Conservation (phyloP, 1,140 invertebrate genomes). For the Callitettix versicolor region DNA sequence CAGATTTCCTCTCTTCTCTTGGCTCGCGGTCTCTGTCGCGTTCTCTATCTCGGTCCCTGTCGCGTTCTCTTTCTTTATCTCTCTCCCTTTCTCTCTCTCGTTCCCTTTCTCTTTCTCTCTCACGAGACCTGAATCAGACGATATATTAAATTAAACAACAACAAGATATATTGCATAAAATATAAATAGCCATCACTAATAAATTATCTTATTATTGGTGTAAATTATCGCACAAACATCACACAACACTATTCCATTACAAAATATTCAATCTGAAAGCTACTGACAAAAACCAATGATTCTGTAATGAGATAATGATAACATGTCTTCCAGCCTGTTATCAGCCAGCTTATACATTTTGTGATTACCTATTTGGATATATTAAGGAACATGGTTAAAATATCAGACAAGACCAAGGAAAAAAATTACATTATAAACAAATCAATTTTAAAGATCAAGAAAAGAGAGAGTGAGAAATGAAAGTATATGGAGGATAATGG, state of each 20-base stretch:
- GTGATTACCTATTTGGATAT: too few species aligned
- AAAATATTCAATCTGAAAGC: background rate
- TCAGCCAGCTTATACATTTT: too few species aligned
- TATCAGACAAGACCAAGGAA: too few species aligned
- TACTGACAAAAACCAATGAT: too few species aligned
- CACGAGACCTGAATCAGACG: background rate
- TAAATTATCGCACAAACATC: background rate
- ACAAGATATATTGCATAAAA: background rate
- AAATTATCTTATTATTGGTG: background rate
- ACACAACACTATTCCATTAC: background rate
- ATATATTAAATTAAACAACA: background rate
- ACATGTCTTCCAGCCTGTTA: too few species aligned
- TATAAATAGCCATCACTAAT: background rate
- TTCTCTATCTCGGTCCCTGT: slow-evolving; percentile 33
- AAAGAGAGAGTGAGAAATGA: too few species aligned
- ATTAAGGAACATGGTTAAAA: too few species aligned
- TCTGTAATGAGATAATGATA: too few species aligned
- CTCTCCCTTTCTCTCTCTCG: slow-evolving; percentile 26
- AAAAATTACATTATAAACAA: too few species aligned
- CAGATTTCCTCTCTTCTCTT: slow-evolving; percentile 34
- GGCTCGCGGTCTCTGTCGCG: slow-evolving; percentile 32
- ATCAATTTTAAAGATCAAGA: too few species aligned
- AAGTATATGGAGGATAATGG: too few species aligned
- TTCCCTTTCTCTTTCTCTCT: slow-evolving; percentile 28
- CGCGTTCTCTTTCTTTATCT: slow-evolving; percentile 24